Base-by-base conservation (phyloP, 1,140 invertebrate species). In the Drosophila kurseongensis region DNA sequence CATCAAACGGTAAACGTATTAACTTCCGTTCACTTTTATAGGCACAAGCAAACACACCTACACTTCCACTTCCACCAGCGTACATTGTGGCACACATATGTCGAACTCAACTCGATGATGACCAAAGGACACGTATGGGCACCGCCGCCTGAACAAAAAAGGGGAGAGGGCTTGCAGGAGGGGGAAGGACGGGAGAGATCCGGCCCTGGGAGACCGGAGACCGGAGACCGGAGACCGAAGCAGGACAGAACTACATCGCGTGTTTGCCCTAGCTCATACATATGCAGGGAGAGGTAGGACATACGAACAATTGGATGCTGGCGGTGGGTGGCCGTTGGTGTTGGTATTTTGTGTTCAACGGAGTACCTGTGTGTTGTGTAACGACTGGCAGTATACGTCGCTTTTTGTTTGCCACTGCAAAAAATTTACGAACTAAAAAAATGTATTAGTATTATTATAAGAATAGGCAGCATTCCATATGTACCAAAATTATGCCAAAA, bases 21-120 rank as follows among this genome's bases (percentile, higher is more conserved):
- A 89, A 88, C 83, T 88, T 88, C 83, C 83, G 84, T 83, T 86
- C 79, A 78, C 83, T 86, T 86, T 86, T 86, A 88, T 86, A 76
- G 84, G 72, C 71, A 47, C 60, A 69, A 36, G 47, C 71, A 76
- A 72, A 76, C 75, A 62, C 35, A 76, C 61, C 52, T 35, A 63
- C 16, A 41, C 42, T 18, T 29, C 56, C 35, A 38, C 48, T n/a
- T n/a, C 48, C 48, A 35, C 13, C 48, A 10, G 29, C 8, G 5
- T 29, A 32, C 48, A 16, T 16, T 51, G 29, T 56, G 50, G 45
- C 44, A 35, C 48, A 73, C 45, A 52, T 57, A 76, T 81, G 78
- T 32, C 60, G 45, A 75, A 83, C 67, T 48, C 47, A 65, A 56
- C 75, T 67, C 71, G 65, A 83, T 71, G 76, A 61, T 77, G 78